Evolutionary conservation across 1,140 invertebrate species (phyloP).

Genomic region (Drosophila tropicalis): DNA sequence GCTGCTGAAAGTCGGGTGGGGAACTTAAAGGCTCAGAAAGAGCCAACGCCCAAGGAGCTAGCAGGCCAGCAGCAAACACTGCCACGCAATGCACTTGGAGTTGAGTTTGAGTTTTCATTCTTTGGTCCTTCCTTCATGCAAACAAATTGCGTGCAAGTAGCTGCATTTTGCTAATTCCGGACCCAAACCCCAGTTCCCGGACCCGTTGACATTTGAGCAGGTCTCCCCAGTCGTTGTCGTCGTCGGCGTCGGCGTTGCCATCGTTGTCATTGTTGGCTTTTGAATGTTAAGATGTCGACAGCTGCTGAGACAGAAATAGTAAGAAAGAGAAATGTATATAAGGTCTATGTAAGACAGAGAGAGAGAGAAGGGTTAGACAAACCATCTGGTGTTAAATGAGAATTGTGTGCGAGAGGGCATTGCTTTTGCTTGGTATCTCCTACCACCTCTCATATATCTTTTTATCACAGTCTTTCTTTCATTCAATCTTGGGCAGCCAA

Average conservation of each 20-base stretch:
- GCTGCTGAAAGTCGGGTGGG: constrained; percentile 32
- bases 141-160: constrained; percentile 71
- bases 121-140: constrained; percentile 20
- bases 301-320: constrained; percentile 52
- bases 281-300: constrained; percentile 78
- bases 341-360: not conserved
- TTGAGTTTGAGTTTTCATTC: constrained; percentile 17
- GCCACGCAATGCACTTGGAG: constrained; percentile 35
- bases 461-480: constrained; percentile 6
- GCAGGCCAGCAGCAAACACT: not conserved
- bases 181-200: constrained; percentile 39
- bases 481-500: constrained; percentile 33
- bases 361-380: constrained; percentile 37
- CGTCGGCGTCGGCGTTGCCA: constrained; percentile 16
- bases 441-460: not conserved
- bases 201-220: constrained; percentile 62
- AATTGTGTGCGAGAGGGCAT: constrained; percentile 61
- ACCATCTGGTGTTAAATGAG: constrained; percentile 69
- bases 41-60: constrained; percentile 59
- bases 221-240: constrained; percentile 28
- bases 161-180: constrained; percentile 76
- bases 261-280: constrained; percentile 75
- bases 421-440: constrained; percentile 55
- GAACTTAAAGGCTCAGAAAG: constrained; percentile 18
- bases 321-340: not conserved